Conservation (phyloP, 1,140 invertebrate species). For the Drosophila sulfurigaster region DNA sequence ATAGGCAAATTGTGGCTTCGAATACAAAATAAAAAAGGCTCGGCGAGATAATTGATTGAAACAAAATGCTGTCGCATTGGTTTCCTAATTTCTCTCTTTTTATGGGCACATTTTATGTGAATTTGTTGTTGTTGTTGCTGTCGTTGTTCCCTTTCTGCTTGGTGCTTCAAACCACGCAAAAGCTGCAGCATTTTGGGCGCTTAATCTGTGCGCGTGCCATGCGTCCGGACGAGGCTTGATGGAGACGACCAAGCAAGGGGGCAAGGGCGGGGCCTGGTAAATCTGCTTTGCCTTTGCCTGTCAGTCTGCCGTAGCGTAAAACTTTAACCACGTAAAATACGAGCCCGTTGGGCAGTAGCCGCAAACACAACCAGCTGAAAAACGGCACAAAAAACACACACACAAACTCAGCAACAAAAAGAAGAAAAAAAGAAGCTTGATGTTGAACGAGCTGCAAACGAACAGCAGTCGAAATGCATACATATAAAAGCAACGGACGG, state of each 20-base stretch:
- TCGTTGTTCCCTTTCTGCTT: constrained; percentile 6
- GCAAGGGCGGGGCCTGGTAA: constrained; percentile 15
- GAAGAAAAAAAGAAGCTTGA: constrained; percentile 2
- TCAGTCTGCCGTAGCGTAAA: constrained; percentile 55
- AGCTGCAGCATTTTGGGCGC: constrained; percentile 41
- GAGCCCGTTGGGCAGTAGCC: constrained; percentile 54
- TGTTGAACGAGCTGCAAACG: constrained; percentile 34
- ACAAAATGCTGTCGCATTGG: constrained; percentile 54
- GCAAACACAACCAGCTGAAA: constrained; percentile 38
- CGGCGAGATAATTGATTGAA: constrained; percentile 71
- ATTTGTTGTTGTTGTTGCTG: background rate
- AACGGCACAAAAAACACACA: constrained; percentile 1
- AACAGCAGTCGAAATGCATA: constrained; percentile 42
- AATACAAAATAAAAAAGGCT: background rate
- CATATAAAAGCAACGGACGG: constrained; percentile 33
- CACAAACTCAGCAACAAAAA: background rate
- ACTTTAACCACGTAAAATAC: constrained; percentile 74
- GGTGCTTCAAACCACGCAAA: constrained; percentile 27
- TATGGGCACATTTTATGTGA: background rate
- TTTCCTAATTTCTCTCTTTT: constrained; percentile 30
- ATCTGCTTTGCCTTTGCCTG: constrained; percentile 58
- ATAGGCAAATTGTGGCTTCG: constrained; percentile 66
- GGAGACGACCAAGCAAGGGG: background rate
- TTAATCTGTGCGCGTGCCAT: constrained; percentile 58
- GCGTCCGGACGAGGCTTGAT: background rate